These are phyloP conservation scores for Coecobrya sp. DNA, from an alignment of 2,888 invertebrate genomes.

Conservation along the genomic window DNA sequence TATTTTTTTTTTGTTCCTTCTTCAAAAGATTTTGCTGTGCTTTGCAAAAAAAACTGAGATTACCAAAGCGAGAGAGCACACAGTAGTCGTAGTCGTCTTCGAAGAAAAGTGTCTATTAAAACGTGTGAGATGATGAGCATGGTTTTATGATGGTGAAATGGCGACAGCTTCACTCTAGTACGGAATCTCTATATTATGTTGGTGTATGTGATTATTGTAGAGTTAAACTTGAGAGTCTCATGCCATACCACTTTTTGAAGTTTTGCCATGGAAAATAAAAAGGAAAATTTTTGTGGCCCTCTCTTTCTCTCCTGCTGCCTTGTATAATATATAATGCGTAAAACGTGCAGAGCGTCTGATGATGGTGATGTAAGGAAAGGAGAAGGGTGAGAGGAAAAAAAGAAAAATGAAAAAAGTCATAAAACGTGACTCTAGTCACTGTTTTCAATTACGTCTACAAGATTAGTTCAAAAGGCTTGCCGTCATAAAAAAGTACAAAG, in stretches of 20 bases:
- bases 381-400: not conserved
- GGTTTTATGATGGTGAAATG: not conserved
- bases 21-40: not conserved
- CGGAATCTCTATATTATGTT: not conserved
- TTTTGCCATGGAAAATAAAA: slow-evolving; percentile 31
- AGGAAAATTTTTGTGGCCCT: slow-evolving; percentile 12
- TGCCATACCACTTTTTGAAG: slow-evolving; percentile 6
- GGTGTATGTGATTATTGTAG: slow-evolving; percentile 15
- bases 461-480: slow-evolving; percentile 34
- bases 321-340: not conserved
- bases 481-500: slow-evolving; percentile 28
- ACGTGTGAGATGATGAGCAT: not conserved
- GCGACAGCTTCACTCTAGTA: not conserved
- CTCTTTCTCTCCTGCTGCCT: not conserved
- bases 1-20: not conserved
- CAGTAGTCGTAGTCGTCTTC: not conserved
- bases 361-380: not conserved
- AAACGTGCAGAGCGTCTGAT: not conserved
- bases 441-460: slow-evolving; percentile 30
- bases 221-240: not conserved
- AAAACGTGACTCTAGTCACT: slow-evolving; percentile 46
- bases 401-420: slow-evolving; percentile 25
- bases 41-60: slow-evolving; percentile 3
- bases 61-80: not conserved
- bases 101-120: not conserved